Evolutionary conservation across 1,140 invertebrate species (phyloP), one percentile per base, ranked within the genome.

Genomic region (Aradophagus sp.): DNA sequence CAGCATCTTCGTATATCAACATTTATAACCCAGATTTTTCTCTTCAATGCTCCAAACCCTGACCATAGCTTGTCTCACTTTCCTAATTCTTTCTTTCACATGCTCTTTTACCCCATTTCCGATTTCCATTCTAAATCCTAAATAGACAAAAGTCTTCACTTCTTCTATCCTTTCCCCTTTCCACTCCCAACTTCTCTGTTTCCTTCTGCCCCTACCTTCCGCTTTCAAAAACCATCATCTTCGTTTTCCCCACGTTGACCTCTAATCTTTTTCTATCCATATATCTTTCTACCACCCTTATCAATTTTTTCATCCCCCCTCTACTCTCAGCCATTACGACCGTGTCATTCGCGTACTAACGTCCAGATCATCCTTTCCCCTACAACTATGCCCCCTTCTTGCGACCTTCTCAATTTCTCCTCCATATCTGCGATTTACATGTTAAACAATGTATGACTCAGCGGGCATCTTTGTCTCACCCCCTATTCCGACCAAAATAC

Each of bases 221-320:
- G 34, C 47, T 11, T 38, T 50, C 38, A 15, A 42, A 42, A 1
- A 42, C 13, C 39, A 42, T 42, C n/a, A 42, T 14, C 19, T 27
- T 42, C 13, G 23, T 35, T 5, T 50, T 50, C 5, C 6, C 14
- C 2, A 38, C 47, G 13, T 41, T 27, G 16, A 13, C 11, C 11
- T 14, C 48, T 5, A 26, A 23, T 17, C 11, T 39, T 23, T 26
- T 47, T 19, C 11, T 62, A 3, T 29, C 8, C 23, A 29, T 14
- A 42, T 42, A 42, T 15, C 5, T 15, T 29, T 27, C 8, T 6
- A 1, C 12, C n/a, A n/a, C n/a, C 11, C 16, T 16, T 15, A 42
- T 27, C 39, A 42, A 29, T 10, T 10, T n/a, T n/a, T 16, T 42
- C 2, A 42, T 29, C 15, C 16, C 39, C 16, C 29, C 8, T 20